A percentile compares a stretch with the other conserved stretches of the same genome.
phyloP scores from a whole-genome alignment of 53 echinoderm and acorn worm species.

The Arbacia lixula region DNA sequence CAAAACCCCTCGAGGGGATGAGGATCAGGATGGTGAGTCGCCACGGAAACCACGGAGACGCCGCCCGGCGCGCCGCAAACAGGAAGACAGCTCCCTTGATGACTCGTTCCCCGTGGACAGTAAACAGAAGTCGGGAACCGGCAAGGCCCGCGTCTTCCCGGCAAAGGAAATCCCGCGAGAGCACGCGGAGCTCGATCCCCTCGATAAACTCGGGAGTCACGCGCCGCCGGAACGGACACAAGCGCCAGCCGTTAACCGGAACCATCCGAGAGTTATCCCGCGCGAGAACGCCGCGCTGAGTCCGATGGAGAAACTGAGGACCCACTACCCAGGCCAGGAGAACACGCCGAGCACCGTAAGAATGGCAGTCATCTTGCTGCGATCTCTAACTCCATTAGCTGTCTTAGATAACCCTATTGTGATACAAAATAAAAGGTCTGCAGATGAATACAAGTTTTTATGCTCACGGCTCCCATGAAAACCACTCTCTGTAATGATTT shows the following conservation, averaged over 20 bases:
- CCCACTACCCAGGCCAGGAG: conserved; percentile 60
- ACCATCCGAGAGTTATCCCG: conserved; percentile 66
- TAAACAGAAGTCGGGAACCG: conserved; percentile 47
- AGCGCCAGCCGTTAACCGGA: conserved; percentile 22
- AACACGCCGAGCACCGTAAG: too few species aligned
- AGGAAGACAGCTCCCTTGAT: neutral
- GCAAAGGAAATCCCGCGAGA: conserved; percentile 75
- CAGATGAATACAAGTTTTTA: too few species aligned
- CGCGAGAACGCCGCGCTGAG: conserved; percentile 64
- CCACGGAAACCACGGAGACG: neutral
- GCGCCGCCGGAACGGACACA: conserved; percentile 49
- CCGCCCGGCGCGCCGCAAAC: neutral
- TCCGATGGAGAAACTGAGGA: conserved; percentile 81
- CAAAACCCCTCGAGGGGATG: neutral
- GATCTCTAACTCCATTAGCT: too few species aligned
- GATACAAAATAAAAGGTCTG: too few species aligned
- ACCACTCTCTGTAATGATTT: too few species aligned
- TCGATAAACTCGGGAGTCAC: conserved; percentile 81
- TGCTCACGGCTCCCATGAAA: too few species aligned
- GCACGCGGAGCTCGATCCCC: conserved; percentile 79
- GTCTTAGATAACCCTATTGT: too few species aligned
- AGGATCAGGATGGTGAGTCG: neutral
- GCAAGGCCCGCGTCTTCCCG: conserved; percentile 72
- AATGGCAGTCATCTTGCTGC: too few species aligned
- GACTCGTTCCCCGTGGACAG: neutral